Evolutionary conservation across 2,797 vertebrate species (phyloP), one percentile per base, ranked within the genome.

Genomic region (Caiman crocodilus): DNA sequence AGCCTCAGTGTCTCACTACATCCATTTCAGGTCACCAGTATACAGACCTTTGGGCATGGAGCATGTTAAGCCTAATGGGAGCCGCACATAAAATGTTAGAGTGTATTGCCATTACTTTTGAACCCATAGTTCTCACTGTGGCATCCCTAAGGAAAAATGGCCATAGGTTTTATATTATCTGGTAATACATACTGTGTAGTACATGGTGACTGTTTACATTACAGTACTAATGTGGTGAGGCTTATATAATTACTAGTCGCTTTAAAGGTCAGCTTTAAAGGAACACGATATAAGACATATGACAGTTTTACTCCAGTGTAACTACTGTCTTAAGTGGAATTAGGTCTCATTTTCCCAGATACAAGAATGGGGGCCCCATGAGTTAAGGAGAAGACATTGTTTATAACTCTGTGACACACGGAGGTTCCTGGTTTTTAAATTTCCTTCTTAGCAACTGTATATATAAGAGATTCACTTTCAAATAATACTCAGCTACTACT

Each of bases 21-120:
- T 14, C 92, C 93, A 90, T 71, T 95, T 96, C 91, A 79, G 90
- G 85, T 90, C 74, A 76, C 92, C 95, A 95, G 96, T 93, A 94
- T 86, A 86, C 92, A 86, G 94, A 93, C 92, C 93, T 95, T 90
- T 82, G 88, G 94, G 90, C 92, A 90, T 94, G 89, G 89, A 94
- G 88, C 92, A 82, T 94, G 93, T 96, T 96, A 95, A 94, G 94
- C 89, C 92, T 97, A 95, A 96, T 97, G 79, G 91, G 65, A 96
- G 94, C 91, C 94, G 96, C 92, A 93, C 94, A 96, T 94, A 92
- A 94, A 96, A 91, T 95, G 94, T 95, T 93, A 76, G 85, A 93
- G 96, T 95, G 95, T 95, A 96, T 96, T 96, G 94, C 92, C 96
- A 95, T 97, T 96, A 97, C 94, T 97, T 96, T 96, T 96, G 95